Conservation (phyloP, 35 echinoderm and acorn worm genomes). For the Apostichopus parvimensis region DNA sequence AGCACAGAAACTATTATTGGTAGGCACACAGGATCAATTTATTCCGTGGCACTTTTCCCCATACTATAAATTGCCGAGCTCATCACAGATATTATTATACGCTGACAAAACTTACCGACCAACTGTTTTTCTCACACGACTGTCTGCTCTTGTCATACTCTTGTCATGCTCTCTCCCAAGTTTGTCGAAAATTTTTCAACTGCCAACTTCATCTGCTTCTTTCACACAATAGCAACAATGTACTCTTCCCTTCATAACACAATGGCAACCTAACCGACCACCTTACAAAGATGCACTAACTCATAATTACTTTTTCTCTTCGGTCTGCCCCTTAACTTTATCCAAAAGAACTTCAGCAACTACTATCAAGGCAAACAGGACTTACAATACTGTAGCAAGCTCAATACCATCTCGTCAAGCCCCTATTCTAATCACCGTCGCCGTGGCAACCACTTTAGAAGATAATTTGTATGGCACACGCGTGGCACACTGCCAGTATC, state of each 20-base stretch:
- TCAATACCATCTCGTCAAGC: conserved; percentile 44
- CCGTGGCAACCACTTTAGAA: conserved; percentile 40
- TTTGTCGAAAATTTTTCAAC: too few relatives aligned
- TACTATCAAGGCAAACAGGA: not conserved
- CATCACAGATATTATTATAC: too few relatives aligned
- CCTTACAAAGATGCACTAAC: conserved; percentile 35
- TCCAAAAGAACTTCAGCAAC: conserved; percentile 35
- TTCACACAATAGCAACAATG: too few relatives aligned
- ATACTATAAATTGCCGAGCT: too few relatives aligned
- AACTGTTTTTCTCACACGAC: too few relatives aligned
- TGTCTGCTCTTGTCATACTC: too few relatives aligned
- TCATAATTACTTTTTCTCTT: conserved; percentile 33
- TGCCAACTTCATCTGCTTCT: too few relatives aligned
- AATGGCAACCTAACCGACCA: conserved; percentile 23
- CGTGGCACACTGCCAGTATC: conserved; percentile 37
- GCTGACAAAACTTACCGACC: too few relatives aligned
- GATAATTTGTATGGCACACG: conserved; percentile 42
- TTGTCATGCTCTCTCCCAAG: too few relatives aligned
- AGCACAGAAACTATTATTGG: too few relatives aligned
- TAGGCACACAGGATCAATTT: too few relatives aligned
- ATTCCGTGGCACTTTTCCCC: too few relatives aligned
- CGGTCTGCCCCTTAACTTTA: conserved; percentile 13
- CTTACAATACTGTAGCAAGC: conserved; percentile 1
- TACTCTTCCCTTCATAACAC: not conserved
- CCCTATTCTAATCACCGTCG: conserved; percentile 30